Base-by-base conservation (phyloP, 2,797 vertebrate species). In the Hephaestus fuliginosus region DNA sequence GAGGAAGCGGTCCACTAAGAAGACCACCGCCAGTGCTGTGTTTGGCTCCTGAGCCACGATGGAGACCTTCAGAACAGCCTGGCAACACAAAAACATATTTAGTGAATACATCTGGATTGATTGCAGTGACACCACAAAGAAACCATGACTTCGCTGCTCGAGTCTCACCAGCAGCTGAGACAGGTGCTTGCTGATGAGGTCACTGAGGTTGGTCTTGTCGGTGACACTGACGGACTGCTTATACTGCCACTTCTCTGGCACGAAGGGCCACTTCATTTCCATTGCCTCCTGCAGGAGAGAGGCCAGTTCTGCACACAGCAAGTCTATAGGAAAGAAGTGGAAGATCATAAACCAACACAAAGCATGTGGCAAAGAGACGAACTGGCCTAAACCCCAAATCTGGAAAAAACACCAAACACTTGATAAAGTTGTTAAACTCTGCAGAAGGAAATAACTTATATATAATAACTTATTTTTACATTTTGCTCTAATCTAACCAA, bases 211-310 rank as follows among this genome's bases (percentile, higher is more conserved):
- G 87, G 94, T 96, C 94, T 98, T 99, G 96, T 99, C 98, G 81
- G 93, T 93, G 18, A 95, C 90, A 63, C 90, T 75, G 9, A 97
- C 64, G 0, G 96, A 91, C 89, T 95, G 94, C 91, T 98, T 98
- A 91, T 98, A 99, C 84, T 99, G 98, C 98, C 98, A 99, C 92
- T 95, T 98, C 90, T 99, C 98, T 0, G 97, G 98, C 56, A 97
- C 97, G 77, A 99, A 99, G 78, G 98, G 98, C 98, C 98, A 99
- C 92, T 96, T 97, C 97, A 98, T 98, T 68, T 96, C 96, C 89
- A 95, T 91, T 0, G 98, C 98, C 76, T 99, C 97, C 84, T 97
- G 93, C 80, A 99, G 94, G 78, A 99, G 96, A 49, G 92, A 95
- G 82, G 87, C 94, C 90, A 99, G 91, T 65, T 99, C 96, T 4